A percentile compares a stretch with the other conserved stretches of the same genome.
Conservation (phyloP, 2,113 vertebrate genomes). For the Ictalurus furcatus region DNA sequence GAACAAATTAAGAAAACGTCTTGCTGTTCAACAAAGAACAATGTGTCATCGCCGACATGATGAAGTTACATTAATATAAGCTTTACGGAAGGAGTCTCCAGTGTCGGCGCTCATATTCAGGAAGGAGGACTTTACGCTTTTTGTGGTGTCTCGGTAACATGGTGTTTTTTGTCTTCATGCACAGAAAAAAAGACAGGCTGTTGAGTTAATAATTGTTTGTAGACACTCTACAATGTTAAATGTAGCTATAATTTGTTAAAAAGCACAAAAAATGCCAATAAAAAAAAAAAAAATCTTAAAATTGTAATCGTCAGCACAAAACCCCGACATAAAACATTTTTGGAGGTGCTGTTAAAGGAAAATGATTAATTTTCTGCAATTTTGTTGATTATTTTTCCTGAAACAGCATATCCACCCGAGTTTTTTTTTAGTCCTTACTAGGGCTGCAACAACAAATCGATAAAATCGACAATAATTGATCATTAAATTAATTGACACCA, state of each 20-base stretch:
- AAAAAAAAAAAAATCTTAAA: neutral
- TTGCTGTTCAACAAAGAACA: neutral
- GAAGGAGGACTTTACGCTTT: neutral
- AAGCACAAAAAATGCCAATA: no score
- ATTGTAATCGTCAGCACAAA: neutral
- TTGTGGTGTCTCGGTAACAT: neutral
- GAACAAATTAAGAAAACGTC: neutral
- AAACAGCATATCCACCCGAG: neutral
- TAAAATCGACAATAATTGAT: no score
- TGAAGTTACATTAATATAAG: neutral
- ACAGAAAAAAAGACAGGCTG: neutral
- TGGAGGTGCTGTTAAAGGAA: neutral
- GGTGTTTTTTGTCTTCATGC: neutral
- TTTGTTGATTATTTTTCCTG: neutral
- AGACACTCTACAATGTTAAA: neutral
- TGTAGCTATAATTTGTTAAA: neutral
- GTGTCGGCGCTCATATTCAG: neutral
- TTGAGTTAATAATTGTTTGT: neutral
- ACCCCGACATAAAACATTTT: neutral
- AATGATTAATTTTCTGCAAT: neutral
- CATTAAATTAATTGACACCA: no score
- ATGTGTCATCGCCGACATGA: neutral
- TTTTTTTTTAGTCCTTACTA: neutral
- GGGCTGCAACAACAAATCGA: no score
- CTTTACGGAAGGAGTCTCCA: neutral